These are phyloP conservation scores for Nephila pilipes DNA, from an alignment of 1,140 invertebrate genomes.

Conservation along the genomic window DNA sequence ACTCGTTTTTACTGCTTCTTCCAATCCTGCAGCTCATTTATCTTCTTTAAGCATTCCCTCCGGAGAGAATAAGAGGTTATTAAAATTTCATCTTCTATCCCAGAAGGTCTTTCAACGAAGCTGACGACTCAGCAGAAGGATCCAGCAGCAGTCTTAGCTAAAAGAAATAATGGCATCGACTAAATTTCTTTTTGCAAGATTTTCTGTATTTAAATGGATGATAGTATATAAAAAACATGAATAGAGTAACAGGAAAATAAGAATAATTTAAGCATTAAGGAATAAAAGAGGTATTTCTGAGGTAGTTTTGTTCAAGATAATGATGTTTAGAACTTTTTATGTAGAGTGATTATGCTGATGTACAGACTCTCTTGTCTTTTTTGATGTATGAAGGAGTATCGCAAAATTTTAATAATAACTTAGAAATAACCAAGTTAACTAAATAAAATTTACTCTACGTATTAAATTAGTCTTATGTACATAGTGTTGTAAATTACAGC, in stretches of 20 bases:
- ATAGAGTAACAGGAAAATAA: background rate
- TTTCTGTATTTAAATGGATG: background rate
- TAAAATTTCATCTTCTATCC: background rate
- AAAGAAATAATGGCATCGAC: background rate
- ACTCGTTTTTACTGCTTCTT: background rate
- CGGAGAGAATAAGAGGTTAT: background rate
- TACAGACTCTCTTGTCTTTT: too few species aligned
- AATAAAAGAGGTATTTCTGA: too few species aligned
- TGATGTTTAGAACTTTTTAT: too few species aligned
- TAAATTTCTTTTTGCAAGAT: background rate
- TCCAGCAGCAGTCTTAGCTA: background rate
- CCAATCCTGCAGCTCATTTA: background rate
- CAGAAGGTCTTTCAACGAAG: background rate
- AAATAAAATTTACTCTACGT: too few species aligned
- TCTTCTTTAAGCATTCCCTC: background rate
- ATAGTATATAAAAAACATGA: background rate
- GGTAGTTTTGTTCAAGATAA: too few species aligned
- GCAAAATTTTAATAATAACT: too few species aligned
- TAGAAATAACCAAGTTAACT: too few species aligned
- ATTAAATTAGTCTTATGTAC: too few species aligned
- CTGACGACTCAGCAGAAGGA: background rate
- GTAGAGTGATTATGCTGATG: too few species aligned
- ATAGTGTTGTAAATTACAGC: too few species aligned
- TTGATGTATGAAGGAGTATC: too few species aligned
- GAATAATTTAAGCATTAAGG: background rate